These are phyloP conservation scores for Drosophila quasianomalipes DNA, from an alignment of 2,888 invertebrate species.

Conservation along the genomic window DNA sequence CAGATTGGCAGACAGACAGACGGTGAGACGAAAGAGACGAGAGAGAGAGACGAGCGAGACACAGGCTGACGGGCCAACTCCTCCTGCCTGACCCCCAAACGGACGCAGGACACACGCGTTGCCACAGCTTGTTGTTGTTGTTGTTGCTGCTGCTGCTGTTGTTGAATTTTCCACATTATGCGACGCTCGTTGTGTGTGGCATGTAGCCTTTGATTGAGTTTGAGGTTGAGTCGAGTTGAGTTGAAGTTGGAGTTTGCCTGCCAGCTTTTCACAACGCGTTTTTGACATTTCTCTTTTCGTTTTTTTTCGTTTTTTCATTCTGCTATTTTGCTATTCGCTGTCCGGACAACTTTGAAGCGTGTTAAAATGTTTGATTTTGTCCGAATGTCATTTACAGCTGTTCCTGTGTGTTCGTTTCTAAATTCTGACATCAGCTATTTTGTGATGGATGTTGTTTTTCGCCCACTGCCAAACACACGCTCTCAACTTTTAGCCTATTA, in stretches of 20 bases:
- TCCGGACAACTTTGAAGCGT: conserved; percentile 74
- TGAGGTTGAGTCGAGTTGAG: conserved; percentile 32
- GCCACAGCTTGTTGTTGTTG: conserved; percentile 40
- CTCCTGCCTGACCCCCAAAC: conserved; percentile 71
- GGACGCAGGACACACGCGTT: conserved; percentile 72
- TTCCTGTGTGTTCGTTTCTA: conserved; percentile 45
- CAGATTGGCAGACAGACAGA: conserved; percentile 53
- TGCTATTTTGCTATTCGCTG: conserved; percentile 39
- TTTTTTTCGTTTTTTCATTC: background rate
- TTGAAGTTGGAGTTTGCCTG: conserved; percentile 39
- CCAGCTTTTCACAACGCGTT: conserved; percentile 72
- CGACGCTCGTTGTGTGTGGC: conserved; percentile 60
- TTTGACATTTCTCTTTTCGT: conserved; percentile 68
- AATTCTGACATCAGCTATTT: conserved; percentile 43
- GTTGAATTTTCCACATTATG: conserved; percentile 71
- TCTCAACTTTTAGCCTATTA: conserved; percentile 12
- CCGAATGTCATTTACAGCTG: conserved; percentile 79
- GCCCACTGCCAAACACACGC: background rate
- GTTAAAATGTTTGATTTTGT: conserved; percentile 81
- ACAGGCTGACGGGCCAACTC: conserved; percentile 45
- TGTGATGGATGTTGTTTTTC: conserved; percentile 57
- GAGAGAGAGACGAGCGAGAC: conserved; percentile 21
- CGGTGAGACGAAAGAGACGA: conserved; percentile 30
- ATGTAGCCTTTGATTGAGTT: conserved; percentile 75
- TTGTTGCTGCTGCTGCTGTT: conserved; percentile 45